Conservation (phyloP, 2,797 vertebrate species). For the Scolopax bukidnonensis region DNA sequence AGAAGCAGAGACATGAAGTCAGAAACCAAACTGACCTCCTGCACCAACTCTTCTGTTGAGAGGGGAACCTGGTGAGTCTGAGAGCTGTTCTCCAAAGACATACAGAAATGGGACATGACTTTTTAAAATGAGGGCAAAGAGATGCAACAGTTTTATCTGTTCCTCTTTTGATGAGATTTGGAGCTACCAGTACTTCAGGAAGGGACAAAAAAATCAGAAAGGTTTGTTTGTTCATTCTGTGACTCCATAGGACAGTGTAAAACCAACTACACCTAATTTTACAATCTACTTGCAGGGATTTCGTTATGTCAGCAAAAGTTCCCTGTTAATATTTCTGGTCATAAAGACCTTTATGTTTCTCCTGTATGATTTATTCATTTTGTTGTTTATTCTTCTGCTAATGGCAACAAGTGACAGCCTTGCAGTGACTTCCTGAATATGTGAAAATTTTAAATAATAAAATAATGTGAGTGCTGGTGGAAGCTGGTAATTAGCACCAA, state of each 20-base stretch:
- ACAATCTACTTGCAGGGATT: neutral
- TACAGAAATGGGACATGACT: neutral
- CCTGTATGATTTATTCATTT: neutral
- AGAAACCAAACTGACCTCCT: neutral
- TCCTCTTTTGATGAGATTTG: neutral
- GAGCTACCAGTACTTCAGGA: neutral
- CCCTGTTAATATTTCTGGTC: neutral
- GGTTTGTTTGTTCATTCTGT: neutral
- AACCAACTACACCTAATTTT: neutral
- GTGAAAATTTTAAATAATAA: neutral
- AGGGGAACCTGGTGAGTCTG: neutral
- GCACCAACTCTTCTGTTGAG: neutral
- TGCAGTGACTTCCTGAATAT: neutral
- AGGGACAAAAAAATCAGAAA: neutral
- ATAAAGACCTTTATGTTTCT: neutral
- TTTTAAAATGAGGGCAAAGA: neutral
- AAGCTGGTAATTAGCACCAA: neutral
- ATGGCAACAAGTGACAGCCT: neutral
- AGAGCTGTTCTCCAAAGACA: neutral
- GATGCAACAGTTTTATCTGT: neutral
- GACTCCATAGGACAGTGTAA: neutral
- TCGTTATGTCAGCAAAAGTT: neutral
- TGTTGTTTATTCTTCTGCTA: neutral
- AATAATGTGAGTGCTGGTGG: neutral
- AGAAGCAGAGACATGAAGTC: neutral